These are phyloP conservation scores for Eulemur rubriventer DNA, from an alignment of 2,797 vertebrate genomes.

Conservation along the genomic window DNA sequence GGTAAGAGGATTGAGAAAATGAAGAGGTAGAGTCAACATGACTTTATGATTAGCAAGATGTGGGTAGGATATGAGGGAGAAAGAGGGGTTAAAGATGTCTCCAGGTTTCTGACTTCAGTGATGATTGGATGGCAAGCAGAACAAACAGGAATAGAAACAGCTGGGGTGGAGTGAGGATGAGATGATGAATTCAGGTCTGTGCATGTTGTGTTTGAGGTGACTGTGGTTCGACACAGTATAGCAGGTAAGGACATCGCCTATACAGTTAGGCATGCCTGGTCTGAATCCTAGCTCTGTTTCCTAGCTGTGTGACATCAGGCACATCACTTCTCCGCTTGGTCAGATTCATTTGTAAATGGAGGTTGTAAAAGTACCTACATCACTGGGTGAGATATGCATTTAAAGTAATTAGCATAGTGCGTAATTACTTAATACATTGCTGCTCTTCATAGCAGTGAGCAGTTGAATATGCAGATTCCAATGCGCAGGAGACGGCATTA, in stretches of 20 bases:
- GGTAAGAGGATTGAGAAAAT: neutral
- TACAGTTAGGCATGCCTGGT: neutral
- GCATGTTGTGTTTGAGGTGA: neutral
- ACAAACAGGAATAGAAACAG: neutral
- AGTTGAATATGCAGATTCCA: neutral
- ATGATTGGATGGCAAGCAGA: neutral
- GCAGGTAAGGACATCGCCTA: neutral
- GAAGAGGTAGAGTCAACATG: neutral
- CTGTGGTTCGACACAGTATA: neutral
- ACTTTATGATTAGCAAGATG: neutral
- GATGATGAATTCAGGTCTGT: neutral
- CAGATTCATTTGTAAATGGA: conserved; percentile 14
- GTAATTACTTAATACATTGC: neutral
- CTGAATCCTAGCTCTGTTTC: neutral
- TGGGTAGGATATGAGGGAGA: neutral
- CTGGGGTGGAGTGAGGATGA: neutral
- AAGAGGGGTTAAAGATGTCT: neutral
- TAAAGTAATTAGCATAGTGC: neutral
- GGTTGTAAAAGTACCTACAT: neutral
- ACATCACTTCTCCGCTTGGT: neutral
- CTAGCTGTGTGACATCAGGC: neutral
- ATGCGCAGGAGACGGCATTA: neutral
- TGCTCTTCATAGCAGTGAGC: neutral
- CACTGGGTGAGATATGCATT: neutral
- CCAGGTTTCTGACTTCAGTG: neutral